These are phyloP conservation scores for Gavia stellata DNA, from an alignment of 2,113 vertebrate genomes.

Conservation along the genomic window DNA sequence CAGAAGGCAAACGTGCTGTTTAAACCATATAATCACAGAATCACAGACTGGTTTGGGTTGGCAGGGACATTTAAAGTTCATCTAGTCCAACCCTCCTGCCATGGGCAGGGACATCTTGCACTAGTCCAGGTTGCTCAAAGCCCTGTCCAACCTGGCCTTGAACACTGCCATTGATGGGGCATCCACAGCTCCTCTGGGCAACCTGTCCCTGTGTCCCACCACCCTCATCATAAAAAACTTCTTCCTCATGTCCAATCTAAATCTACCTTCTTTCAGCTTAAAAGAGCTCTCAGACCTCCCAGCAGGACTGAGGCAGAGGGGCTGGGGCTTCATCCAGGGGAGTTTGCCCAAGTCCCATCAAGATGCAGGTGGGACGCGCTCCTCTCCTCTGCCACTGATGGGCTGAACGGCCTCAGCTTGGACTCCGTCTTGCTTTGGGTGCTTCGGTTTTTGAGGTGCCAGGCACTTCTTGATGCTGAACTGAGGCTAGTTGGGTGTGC, in stretches of 20 bases:
- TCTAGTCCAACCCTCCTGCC: neutral
- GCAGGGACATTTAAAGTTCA: neutral
- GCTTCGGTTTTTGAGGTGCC: neutral
- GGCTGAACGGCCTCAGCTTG: neutral
- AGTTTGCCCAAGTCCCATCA: neutral
- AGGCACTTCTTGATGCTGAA: neutral
- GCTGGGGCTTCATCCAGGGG: neutral
- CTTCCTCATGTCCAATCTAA: neutral
- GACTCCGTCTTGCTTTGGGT: neutral
- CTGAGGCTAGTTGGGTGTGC: neutral
- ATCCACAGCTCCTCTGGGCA: neutral
- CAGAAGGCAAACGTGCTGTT: neutral
- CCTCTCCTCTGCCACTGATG: fast-evolving
- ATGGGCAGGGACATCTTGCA: neutral
- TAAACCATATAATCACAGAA: neutral
- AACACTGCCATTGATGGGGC: neutral
- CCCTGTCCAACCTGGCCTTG: neutral
- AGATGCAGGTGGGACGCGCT: neutral
- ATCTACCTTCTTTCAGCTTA: neutral
- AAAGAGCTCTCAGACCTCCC: neutral
- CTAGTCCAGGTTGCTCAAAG: neutral
- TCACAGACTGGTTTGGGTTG: neutral
- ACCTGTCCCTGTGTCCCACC: neutral
- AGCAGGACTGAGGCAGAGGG: neutral
- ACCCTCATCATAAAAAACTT: neutral